A percentile compares a stretch with the other conserved stretches of the same genome.
Conservation (phyloP, 2,888 invertebrate species). For the Cataglyphis cursor region DNA sequence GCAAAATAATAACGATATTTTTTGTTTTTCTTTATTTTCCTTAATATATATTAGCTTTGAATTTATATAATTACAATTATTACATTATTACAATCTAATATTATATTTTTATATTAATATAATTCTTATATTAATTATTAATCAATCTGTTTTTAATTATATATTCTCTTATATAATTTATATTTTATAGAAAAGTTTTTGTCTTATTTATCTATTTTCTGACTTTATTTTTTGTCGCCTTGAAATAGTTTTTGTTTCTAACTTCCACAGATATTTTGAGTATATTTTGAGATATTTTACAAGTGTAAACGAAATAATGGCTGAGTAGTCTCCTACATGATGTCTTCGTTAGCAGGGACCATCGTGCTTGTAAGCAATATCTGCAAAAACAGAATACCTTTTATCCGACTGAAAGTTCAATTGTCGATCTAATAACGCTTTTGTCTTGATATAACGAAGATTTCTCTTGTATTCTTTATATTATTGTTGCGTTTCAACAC, state of each 20-base stretch:
- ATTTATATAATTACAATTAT: background rate
- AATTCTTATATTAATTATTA: no score
- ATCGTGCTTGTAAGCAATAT: conserved; percentile 51
- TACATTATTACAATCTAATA: no score
- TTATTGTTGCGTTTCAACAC: background rate
- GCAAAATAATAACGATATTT: background rate
- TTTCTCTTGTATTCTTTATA: background rate
- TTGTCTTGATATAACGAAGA: background rate
- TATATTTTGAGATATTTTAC: background rate
- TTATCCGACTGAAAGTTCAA: conserved; percentile 3
- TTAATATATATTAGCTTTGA: background rate
- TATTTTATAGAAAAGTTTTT: background rate
- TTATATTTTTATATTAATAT: no score
- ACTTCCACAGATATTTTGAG: background rate
- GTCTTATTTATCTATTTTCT: background rate
- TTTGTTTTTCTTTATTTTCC: background rate
- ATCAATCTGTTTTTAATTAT: background rate
- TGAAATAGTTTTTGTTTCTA: background rate
- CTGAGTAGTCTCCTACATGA: background rate
- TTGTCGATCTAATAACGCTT: conserved; percentile 5
- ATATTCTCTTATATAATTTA: background rate
- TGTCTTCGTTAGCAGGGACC: conserved; percentile 57
- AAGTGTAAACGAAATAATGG: background rate
- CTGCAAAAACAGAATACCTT: conserved; percentile 25
- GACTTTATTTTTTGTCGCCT: background rate